These are phyloP conservation scores for Lamellibrachia luymesi DNA, from an alignment of 1,140 invertebrate species.

Conservation along the genomic window DNA sequence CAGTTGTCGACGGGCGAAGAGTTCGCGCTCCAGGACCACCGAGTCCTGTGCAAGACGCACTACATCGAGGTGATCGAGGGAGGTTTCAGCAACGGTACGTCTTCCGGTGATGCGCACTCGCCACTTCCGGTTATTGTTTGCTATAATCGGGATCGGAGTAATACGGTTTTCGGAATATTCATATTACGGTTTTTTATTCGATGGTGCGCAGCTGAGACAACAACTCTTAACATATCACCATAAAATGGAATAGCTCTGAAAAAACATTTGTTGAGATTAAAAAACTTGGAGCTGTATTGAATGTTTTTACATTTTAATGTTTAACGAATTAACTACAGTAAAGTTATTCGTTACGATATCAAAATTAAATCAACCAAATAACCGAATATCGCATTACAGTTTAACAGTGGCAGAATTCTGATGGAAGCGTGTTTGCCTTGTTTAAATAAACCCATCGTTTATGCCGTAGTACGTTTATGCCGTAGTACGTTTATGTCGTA, in stretches of 20 bases:
- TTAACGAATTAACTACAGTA: background rate
- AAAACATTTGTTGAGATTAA: background rate
- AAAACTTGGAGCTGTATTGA: background rate
- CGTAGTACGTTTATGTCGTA: too few relatives aligned
- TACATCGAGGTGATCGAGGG: slow-evolving; percentile 92
- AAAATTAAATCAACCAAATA: too few relatives aligned
- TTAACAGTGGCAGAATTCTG: background rate
- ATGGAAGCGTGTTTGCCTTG: background rate
- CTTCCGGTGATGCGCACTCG: background rate
- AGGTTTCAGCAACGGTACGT: slow-evolving; percentile 75
- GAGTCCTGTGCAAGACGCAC: slow-evolving; percentile 92
- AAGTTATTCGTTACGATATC: too few relatives aligned
- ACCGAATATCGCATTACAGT: too few relatives aligned
- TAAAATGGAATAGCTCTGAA: background rate
- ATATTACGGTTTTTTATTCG: background rate
- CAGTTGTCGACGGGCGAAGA: slow-evolving; percentile 97
- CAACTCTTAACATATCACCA: background rate
- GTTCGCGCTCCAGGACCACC: slow-evolving; percentile 90
- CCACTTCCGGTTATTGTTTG: background rate
- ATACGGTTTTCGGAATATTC: background rate
- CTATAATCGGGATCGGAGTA: too few relatives aligned
- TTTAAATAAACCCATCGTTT: background rate
- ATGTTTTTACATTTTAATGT: background rate
- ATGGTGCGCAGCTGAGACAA: background rate
- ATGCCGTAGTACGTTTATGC: background rate